phyloP scores from a whole-genome alignment of 2,797 vertebrate genomes.

The Sardinella longiceps region DNA sequence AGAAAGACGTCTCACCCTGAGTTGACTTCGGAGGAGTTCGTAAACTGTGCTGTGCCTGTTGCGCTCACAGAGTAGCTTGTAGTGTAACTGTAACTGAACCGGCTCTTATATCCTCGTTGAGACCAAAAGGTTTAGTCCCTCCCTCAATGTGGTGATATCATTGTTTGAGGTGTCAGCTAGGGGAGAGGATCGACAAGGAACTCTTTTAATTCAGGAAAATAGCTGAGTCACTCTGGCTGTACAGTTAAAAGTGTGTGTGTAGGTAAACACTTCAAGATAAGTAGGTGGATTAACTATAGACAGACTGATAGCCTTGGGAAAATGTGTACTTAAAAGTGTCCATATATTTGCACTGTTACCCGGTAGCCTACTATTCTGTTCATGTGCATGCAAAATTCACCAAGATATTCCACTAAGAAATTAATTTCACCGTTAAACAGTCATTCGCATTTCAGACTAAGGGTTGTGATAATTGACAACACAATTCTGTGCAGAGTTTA shows the following conservation, averaged over 20 bases:
- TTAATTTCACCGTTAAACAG: not conserved
- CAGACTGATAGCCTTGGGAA: not conserved
- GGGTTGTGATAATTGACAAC: too few relatives aligned
- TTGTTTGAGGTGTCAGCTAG: not conserved
- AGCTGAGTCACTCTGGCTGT: not conserved
- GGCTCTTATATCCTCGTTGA: not conserved
- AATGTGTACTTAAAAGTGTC: not conserved
- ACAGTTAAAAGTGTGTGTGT: not conserved
- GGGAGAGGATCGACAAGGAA: not conserved
- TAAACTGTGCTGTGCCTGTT: not conserved
- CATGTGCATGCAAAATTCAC: not conserved
- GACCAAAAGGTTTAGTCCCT: not conserved
- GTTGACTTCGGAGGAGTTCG: not conserved
- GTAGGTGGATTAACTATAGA: not conserved
- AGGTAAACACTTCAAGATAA: not conserved
- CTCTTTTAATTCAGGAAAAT: not conserved
- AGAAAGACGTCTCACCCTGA: not conserved
- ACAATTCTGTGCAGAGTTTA: too few relatives aligned
- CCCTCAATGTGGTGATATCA: slow-evolving; percentile 23
- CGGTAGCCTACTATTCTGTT: not conserved
- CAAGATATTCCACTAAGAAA: not conserved
- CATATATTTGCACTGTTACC: not conserved
- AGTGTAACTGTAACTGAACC: too few relatives aligned
- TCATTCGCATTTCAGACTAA: too few relatives aligned
- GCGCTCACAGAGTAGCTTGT: not conserved